Evolutionary conservation across 2,888 invertebrate genomes (phyloP), one percentile per base, ranked within the genome.

Genomic region (Ptychoptera albimana): DNA sequence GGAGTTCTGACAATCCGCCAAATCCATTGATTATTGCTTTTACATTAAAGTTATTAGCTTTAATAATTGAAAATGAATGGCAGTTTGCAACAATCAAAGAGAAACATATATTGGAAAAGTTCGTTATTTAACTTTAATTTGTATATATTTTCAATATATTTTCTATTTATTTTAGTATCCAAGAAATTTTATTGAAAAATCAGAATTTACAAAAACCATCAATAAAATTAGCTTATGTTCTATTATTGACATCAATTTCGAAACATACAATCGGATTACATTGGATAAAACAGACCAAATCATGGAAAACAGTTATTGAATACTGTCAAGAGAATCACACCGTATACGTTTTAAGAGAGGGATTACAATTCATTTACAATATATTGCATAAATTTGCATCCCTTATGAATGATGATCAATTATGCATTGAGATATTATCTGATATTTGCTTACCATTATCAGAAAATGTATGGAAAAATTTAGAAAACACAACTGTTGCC

Each of bases 261-360:
- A 64, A 67, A 35, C 81, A 84, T 54, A 67, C 68, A 48, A 67
- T 74, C 3, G 84, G 85, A 1, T 58, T 79, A 30, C 63, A 69
- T 29, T 84, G 79, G 76, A 63, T 84, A 4, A 64, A 74, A n/a
- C 62, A 72, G 45, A 68, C 65, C 46, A 75, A 71, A 12, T 60
- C 70, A 11, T 85, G 84, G 83, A 70, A 68, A 47, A 70, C 76
- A 51, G 71, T 82, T 29, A 60, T 82, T 4, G 68, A 68, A 46
- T 71, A 76, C 42, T 76, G 75, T 47, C 72, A 77, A 51, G 67
- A 73, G 44, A 76, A 75, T 58, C 74, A 77, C 48, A 84, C 84
- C 0, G 66, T 84, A 36, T 85, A 83, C 55, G 75, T 84, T 9
- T 71, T 76, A 0, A 69, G 77, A 35, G 77, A 80, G 56, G 74